Base-by-base conservation (phyloP, 2,797 vertebrate genomes). In the Notamacropus eugenii region DNA sequence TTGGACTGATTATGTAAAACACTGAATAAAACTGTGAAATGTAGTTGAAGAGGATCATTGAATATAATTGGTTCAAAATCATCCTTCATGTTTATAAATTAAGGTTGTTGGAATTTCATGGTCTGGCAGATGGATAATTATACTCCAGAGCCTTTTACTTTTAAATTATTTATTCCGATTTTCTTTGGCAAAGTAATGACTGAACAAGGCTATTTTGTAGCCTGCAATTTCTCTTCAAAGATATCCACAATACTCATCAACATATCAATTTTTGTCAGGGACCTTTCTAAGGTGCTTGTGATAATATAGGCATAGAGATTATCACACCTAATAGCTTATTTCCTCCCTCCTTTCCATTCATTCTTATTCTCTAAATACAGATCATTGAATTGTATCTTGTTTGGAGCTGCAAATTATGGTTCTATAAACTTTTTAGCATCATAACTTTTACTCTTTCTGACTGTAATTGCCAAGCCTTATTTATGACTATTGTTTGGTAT, bases 21-120 rank as follows among this genome's bases (percentile, higher is more conserved):
- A 12, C 57, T 90, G 0, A 13, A 93, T 29, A 93, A 92, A 95
- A 94, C 67, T 95, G 13, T 55, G 93, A 58, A 93, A 95, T 95
- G 90, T 93, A 57, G 19, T 54, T 96, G 52, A 97, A 92, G 91
- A 94, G 91, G 57, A 94, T 96, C 56, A 94, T 95, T 92, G 56
- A 82, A 24, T 93, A 90, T 96, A 96, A 93, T 67, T 95, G 46
- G 90, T 8, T 92, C 55, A 94, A 92, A 97, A 96, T 92, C 91
- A 92, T 3, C 34, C 14, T 54, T 5, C 56, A 1, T 91, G 11
- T 92, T 59, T 94, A n/a, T 91, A 93, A 67, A 95, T 97, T 95
- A 95, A 55, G n/a, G 29, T 92, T 97, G 29, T 67, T 96, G 50
- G 16, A 22, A 54, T 92, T 96, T 95, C 91, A 87, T 93, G 74